Conservation (phyloP, 2,888 invertebrate species). For the Helobdella robusta region DNA sequence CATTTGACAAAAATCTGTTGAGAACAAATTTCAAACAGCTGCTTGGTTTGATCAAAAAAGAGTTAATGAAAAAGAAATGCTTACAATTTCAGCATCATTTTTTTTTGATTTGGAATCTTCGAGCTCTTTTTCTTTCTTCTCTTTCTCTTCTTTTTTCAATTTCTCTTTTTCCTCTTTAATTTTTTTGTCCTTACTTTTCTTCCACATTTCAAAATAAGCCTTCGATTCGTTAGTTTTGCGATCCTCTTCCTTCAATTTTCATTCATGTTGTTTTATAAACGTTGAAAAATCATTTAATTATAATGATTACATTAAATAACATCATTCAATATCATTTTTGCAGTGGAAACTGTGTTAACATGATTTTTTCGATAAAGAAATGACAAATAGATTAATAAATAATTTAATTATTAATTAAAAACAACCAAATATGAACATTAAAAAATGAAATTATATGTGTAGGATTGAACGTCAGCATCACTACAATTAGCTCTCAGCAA, state of each 20-base stretch:
- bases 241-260: slow-evolving; percentile 3
- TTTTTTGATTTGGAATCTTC: slow-evolving; percentile 1
- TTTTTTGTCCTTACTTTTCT: slow-evolving; percentile 7
- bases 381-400: not conserved
- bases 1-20: slow-evolving; percentile 20
- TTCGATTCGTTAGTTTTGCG: slow-evolving; percentile 1
- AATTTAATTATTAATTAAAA: not conserved
- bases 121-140: slow-evolving; percentile 9
- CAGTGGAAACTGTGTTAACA: not conserved
- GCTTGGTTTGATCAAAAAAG: too few species aligned
- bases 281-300: slow-evolving; percentile 1
- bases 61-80: too few species aligned
- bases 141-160: not conserved
- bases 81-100: slow-evolving; percentile 19
- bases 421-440: not conserved
- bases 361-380: not conserved
- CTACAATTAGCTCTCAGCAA: not conserved
- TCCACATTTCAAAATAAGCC: slow-evolving; percentile 11
- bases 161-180: slow-evolving; percentile 5
- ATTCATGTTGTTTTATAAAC: too few species aligned
- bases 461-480: too few species aligned
- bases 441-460: too few species aligned
- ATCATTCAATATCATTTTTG: not conserved
- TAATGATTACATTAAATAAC: not conserved
- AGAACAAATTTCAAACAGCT: too few species aligned